These are phyloP conservation scores for Lasioglossum villosulum DNA, from an alignment of 2,888 invertebrate species.

Conservation along the genomic window DNA sequence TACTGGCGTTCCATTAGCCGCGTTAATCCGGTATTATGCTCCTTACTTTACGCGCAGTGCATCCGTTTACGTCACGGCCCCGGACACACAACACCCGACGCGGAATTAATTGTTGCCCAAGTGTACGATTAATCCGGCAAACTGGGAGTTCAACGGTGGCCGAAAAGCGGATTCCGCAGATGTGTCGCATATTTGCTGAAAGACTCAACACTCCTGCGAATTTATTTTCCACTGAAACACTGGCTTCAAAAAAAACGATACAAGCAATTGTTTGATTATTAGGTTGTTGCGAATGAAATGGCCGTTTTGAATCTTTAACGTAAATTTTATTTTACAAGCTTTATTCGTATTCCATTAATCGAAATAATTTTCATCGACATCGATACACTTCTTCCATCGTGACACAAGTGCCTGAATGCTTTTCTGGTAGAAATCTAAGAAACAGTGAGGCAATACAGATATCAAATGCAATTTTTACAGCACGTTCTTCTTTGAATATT, in stretches of 20 bases:
- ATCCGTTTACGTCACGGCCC: slow-evolving; percentile 69
- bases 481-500: too few relatives aligned
- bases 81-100: slow-evolving; percentile 57
- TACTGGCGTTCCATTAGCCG: slow-evolving; percentile 67
- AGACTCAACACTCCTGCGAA: not conserved
- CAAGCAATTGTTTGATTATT: too few relatives aligned
- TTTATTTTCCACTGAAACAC: not conserved
- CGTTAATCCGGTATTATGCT: slow-evolving; percentile 69
- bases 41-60: slow-evolving; percentile 66
- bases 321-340: too few relatives aligned
- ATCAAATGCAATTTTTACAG: too few relatives aligned
- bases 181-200: not conserved
- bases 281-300: too few relatives aligned
- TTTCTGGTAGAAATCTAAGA: too few relatives aligned
- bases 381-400: too few relatives aligned
- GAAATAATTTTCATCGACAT: too few relatives aligned
- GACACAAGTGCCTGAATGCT: too few relatives aligned
- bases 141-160: slow-evolving; percentile 49
- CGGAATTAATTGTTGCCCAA: slow-evolving; percentile 63
- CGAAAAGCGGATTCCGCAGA: slow-evolving; percentile 12
- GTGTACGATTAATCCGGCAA: slow-evolving; percentile 55
- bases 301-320: too few relatives aligned
- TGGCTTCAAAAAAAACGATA: not conserved
- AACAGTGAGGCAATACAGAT: too few relatives aligned
- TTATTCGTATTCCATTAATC: too few relatives aligned